Evolutionary conservation across 1,140 invertebrate genomes (phyloP).

Genomic region (Eupeodes corollae): DNA sequence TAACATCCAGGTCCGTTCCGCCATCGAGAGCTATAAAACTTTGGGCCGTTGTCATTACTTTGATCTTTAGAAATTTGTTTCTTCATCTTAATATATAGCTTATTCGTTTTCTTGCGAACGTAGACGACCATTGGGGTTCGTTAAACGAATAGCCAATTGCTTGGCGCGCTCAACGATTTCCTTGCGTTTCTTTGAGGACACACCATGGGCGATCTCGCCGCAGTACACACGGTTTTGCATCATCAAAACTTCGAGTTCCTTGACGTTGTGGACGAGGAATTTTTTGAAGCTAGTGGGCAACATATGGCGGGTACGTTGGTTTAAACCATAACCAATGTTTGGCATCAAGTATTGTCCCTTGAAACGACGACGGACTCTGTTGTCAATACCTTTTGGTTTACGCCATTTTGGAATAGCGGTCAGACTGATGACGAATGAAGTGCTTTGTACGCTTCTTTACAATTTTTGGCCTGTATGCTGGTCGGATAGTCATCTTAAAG

Average conservation of each 20-base stretch:
- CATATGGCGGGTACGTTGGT: conserved; percentile 88
- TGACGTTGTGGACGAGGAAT: conserved; percentile 51
- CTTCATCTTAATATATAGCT: conserved; percentile 32
- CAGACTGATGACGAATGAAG: conserved; percentile 93
- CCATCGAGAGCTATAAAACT: too few species aligned
- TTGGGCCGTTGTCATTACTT: too few species aligned
- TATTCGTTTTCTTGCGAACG: conserved; percentile 98
- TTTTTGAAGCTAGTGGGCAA: conserved; percentile 96
- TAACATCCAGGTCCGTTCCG: too few species aligned
- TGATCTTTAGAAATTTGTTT: too few species aligned
- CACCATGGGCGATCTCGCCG: conserved; percentile 93
- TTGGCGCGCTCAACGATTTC: conserved; percentile 91
- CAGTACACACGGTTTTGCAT: conserved; percentile 98
- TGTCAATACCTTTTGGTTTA: conserved; percentile 87
- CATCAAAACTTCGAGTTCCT: conserved; percentile 91
- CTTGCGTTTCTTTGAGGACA: conserved; percentile 94
- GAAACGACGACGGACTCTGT: conserved; percentile 94
- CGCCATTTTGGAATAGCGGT: conserved; percentile 81
- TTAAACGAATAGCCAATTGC: conserved; percentile 88
- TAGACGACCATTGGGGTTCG: conserved; percentile 90
- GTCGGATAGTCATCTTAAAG: conserved; percentile 68
- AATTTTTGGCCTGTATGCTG: conserved; percentile 76
- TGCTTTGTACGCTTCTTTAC: conserved; percentile 94
- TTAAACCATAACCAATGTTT: conserved; percentile 97
- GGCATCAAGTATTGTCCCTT: conserved; percentile 99